phyloP scores from a whole-genome alignment of 2,113 vertebrate species.

The Oplegnathus fasciatus region DNA sequence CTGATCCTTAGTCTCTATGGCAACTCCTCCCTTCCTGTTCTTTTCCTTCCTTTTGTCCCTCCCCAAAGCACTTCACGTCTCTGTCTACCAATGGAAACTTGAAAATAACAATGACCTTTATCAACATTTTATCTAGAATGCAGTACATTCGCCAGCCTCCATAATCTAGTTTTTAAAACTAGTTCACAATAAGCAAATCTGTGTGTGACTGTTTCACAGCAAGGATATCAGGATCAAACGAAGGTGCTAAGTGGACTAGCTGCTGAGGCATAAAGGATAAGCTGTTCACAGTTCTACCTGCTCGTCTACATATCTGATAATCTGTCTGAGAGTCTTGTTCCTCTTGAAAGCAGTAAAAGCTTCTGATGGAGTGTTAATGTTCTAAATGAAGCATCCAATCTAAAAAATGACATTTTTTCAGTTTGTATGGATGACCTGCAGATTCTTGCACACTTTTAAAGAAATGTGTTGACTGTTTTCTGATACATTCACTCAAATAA shows the following conservation, averaged over 20 bases:
- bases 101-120: constrained; percentile 14
- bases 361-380: neutral
- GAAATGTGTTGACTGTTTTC: too few relatives aligned
- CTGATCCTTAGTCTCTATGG: constrained; percentile 73
- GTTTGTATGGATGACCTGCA: too few relatives aligned
- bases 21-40: constrained; percentile 54
- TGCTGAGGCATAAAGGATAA: constrained; percentile 20
- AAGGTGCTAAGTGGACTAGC: too few relatives aligned
- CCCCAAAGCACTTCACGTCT: constrained; percentile 21
- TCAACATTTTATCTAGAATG: neutral
- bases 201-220: too few relatives aligned
- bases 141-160: neutral
- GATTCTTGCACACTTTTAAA: too few relatives aligned
- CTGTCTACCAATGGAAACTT: neutral
- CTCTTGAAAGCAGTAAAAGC: neutral
- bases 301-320: neutral
- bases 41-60: neutral
- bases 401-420: too few relatives aligned
- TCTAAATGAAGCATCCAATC: too few relatives aligned
- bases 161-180: neutral
- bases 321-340: neutral
- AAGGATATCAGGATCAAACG: too few relatives aligned
- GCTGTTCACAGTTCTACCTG: constrained; percentile 3
- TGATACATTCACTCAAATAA: neutral
- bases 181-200: neutral